Conservation (phyloP, 1,140 invertebrate genomes). For the Magallana angulata region DNA sequence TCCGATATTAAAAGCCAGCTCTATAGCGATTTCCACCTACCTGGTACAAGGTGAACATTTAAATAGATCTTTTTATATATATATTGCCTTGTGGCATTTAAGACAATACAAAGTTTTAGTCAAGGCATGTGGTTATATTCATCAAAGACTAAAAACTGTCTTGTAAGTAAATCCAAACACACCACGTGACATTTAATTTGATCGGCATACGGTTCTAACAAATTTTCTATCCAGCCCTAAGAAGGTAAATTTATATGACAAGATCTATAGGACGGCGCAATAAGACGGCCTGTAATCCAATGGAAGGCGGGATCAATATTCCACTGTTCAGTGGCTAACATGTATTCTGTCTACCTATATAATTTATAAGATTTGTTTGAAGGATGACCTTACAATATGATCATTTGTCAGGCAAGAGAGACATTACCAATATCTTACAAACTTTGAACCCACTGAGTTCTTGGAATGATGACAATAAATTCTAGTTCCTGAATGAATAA, state of each 20-base stretch:
- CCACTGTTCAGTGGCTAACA: background rate
- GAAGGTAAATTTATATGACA: slow-evolving; percentile 11
- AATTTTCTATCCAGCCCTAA: slow-evolving; percentile 4
- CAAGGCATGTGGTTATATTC: slow-evolving; percentile 33
- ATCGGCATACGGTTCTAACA: slow-evolving; percentile 16
- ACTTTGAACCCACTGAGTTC: background rate
- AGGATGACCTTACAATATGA: slow-evolving; percentile 17
- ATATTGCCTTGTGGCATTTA: slow-evolving; percentile 37
- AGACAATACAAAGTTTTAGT: slow-evolving; percentile 36
- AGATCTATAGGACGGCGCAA: background rate
- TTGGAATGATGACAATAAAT: background rate
- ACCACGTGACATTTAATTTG: slow-evolving; percentile 32
- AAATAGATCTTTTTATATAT: slow-evolving; percentile 35
- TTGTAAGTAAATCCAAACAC: slow-evolving; percentile 23
- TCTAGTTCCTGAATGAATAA: background rate
- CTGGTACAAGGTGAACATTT: slow-evolving; percentile 18
- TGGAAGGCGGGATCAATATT: background rate
- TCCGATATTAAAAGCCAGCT: slow-evolving; percentile 20
- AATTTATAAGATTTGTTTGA: slow-evolving; percentile 31
- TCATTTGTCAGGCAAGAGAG: background rate
- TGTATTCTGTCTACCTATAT: slow-evolving; percentile 17
- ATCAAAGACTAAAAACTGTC: slow-evolving; percentile 30
- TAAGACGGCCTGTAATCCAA: background rate
- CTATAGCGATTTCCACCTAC: slow-evolving; percentile 21
- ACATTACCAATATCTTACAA: background rate